phyloP scores from a whole-genome alignment of 2,888 invertebrate genomes.

The Agonopterix subpropinquella region DNA sequence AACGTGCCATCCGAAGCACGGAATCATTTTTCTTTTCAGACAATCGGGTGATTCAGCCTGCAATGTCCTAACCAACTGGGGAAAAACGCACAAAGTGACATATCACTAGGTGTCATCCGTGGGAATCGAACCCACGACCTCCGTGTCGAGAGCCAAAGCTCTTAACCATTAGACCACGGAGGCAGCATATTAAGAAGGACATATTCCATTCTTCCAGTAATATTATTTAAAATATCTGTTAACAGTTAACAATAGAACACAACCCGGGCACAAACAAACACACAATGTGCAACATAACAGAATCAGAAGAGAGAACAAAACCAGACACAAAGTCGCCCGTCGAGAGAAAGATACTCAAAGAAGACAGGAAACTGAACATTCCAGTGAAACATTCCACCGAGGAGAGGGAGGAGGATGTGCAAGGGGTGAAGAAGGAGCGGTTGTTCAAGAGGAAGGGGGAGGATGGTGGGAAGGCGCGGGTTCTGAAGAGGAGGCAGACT shows the following conservation, averaged over 20 bases:
- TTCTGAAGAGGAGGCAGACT: slow-evolving; percentile 50
- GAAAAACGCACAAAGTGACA: no score
- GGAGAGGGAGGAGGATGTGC: slow-evolving; percentile 66
- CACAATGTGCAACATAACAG: slow-evolving; percentile 20
- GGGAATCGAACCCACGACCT: no score
- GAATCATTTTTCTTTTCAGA: no score
- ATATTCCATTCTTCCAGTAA: no score
- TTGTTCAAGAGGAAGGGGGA: slow-evolving; percentile 65
- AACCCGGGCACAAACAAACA: slow-evolving; percentile 81
- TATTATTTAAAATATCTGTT: neutral
- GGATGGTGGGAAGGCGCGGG: slow-evolving; percentile 43
- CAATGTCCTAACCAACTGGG: no score
- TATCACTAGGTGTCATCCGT: no score
- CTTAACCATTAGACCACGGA: no score
- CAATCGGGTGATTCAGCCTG: no score
- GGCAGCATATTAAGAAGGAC: no score
- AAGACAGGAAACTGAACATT: slow-evolving; percentile 19
- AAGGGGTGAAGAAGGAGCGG: slow-evolving; percentile 46
- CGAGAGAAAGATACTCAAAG: slow-evolving; percentile 67
- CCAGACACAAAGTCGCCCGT: slow-evolving; percentile 60
- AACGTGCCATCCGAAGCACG: no score
- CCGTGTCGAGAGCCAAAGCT: no score
- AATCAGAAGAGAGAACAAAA: slow-evolving; percentile 22
- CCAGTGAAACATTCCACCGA: slow-evolving; percentile 24
- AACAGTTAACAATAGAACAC: slow-evolving; percentile 90